Percentiles rank a stretch among this genome's conserved stretches.
Evolutionary conservation across 2,888 invertebrate species (phyloP).

Genomic region (Quadriops clusia): DNA sequence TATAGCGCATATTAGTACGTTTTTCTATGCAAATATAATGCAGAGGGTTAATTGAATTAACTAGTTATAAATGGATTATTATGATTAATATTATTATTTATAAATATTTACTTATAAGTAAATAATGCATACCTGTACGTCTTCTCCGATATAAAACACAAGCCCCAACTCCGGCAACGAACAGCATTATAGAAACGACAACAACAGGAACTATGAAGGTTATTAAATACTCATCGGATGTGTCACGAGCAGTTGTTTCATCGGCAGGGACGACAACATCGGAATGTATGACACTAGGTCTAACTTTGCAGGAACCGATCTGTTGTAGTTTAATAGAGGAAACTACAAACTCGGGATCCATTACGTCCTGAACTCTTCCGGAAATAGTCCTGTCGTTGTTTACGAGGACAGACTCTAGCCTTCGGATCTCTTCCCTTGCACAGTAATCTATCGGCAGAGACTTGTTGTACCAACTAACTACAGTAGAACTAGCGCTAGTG

Average conservation of each 20-base stretch:
- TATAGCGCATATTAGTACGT: too few species aligned
- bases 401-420: slow-evolving; percentile 58
- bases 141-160: slow-evolving; percentile 77
- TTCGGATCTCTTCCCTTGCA: slow-evolving; percentile 64
- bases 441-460: slow-evolving; percentile 62
- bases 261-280: slow-evolving; percentile 37
- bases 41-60: too few species aligned
- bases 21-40: too few species aligned
- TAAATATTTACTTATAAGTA: too few species aligned
- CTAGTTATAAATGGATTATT: too few species aligned
- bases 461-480: slow-evolving; percentile 71
- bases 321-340: slow-evolving; percentile 50
- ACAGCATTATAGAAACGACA: slow-evolving; percentile 76
- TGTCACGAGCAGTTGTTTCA: slow-evolving; percentile 36
- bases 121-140: too few species aligned
- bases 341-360: slow-evolving; percentile 62
- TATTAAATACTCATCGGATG: slow-evolving; percentile 52
- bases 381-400: slow-evolving; percentile 46
- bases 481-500: slow-evolving; percentile 25
- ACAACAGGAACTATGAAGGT: slow-evolving; percentile 84
- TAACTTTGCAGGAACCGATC: slow-evolving; percentile 44
- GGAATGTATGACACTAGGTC: slow-evolving; percentile 20
- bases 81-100: too few species aligned
- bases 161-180: slow-evolving; percentile 77
- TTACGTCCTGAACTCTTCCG: slow-evolving; percentile 50